Percentiles rank a stretch among this genome's conserved stretches.
Evolutionary conservation across 2,113 vertebrate genomes (phyloP).

Genomic region (Cyanoderma ruficeps): DNA sequence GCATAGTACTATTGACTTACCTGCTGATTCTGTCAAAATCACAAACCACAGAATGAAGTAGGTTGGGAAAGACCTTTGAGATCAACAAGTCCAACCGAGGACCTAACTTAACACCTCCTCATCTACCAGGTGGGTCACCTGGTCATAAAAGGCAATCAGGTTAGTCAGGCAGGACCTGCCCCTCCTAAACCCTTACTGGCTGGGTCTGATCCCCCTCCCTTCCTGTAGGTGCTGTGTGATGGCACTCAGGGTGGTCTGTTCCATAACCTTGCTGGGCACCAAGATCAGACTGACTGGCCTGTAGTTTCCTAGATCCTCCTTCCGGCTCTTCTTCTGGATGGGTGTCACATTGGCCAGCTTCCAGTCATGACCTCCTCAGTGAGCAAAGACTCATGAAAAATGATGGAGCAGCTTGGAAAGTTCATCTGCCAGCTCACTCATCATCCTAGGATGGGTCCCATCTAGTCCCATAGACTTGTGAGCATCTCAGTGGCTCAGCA

Average conservation of each 20-base stretch:
- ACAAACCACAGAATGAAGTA: not conserved
- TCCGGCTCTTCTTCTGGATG: not conserved
- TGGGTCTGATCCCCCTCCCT: not conserved
- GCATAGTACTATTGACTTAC: not conserved
- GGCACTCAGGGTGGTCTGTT: not conserved
- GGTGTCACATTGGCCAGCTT: too few relatives aligned
- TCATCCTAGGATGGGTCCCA: too few relatives aligned
- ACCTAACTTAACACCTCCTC: not conserved
- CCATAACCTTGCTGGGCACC: not conserved
- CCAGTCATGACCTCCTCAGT: too few relatives aligned
- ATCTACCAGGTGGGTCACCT: not conserved
- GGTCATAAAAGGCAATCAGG: not conserved
- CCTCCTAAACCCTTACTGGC: not conserved
- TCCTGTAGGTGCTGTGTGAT: not conserved
- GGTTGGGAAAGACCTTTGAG: not conserved
- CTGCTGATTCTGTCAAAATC: not conserved
- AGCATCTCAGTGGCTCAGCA: too few relatives aligned
- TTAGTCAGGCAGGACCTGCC: too few relatives aligned
- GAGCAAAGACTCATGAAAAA: too few relatives aligned
- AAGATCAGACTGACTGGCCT: not conserved
- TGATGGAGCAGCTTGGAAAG: too few relatives aligned
- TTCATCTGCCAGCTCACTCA: too few relatives aligned
- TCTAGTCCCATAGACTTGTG: too few relatives aligned
- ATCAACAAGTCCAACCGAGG: not conserved
- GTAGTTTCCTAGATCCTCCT: not conserved